phyloP scores from a whole-genome alignment of 2,113 vertebrate species.

The Ramphastos sulfuratus region DNA sequence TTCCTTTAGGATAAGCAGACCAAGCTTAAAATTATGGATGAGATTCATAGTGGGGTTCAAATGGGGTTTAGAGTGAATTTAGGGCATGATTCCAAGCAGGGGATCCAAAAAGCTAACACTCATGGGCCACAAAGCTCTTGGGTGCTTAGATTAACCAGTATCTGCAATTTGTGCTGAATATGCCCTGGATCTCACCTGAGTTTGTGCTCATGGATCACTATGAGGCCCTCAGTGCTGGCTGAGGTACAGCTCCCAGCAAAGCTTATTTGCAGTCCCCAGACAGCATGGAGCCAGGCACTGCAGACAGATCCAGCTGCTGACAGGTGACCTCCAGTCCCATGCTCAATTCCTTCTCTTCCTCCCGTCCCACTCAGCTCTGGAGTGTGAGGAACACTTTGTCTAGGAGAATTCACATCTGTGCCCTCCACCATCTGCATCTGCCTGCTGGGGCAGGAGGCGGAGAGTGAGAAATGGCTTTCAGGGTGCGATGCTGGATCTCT shows the following conservation, averaged over 20 bases:
- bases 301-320: background rate
- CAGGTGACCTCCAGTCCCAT: background rate
- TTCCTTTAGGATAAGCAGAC: constrained; percentile 9
- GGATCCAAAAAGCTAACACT: background rate
- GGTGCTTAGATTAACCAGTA: background rate
- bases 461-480: accelerated
- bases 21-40: background rate
- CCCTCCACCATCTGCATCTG: background rate
- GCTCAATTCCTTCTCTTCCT: background rate
- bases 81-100: constrained; percentile 3
- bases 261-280: background rate
- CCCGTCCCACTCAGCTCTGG: background rate
- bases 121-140: background rate
- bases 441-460: background rate
- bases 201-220: background rate
- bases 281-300: background rate
- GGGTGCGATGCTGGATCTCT: background rate
- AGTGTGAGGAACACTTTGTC: background rate
- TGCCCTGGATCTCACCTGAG: constrained; percentile 34
- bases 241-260: background rate
- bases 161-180: background rate
- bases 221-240: background rate
- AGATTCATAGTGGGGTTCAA: background rate
- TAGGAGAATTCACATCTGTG: background rate
- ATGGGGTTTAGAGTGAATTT: background rate